Evolutionary conservation across 2,113 vertebrate species (phyloP).

Genomic region (Epinephelus lanceolatus): DNA sequence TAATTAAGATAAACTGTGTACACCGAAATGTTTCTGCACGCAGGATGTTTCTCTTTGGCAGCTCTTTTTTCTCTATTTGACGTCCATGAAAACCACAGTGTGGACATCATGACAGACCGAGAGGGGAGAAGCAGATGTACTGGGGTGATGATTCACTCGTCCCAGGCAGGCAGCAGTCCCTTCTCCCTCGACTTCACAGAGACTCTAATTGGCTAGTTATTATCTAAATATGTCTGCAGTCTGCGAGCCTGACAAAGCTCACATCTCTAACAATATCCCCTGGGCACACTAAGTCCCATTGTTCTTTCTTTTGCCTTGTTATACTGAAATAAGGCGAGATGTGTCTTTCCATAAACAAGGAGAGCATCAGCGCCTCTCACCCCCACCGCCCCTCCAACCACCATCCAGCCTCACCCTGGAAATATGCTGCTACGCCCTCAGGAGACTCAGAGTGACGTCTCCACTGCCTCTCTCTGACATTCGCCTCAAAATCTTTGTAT

Average conservation of each 20-base stretch:
- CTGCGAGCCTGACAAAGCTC: not conserved
- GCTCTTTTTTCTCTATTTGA: not conserved
- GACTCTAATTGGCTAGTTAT: slow-evolving; percentile 43
- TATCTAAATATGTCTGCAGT: slow-evolving; percentile 41
- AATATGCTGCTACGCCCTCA: slow-evolving; percentile 1
- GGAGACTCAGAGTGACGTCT: slow-evolving; percentile 12
- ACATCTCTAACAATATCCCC: slow-evolving; percentile 21
- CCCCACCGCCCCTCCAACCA: not conserved
- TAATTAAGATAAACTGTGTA: not conserved
- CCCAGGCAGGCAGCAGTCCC: slow-evolving; percentile 10
- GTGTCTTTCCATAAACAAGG: not conserved
- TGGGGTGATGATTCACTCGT: slow-evolving; percentile 47
- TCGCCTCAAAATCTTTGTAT: not conserved
- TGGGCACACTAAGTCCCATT: slow-evolving; percentile 1
- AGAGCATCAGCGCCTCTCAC: not conserved
- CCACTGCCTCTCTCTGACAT: slow-evolving; percentile 7
- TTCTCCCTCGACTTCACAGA: not conserved
- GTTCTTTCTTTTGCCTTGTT: slow-evolving; percentile 13
- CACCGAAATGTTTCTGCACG: not conserved
- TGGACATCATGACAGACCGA: not conserved
- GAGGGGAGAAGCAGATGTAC: not conserved
- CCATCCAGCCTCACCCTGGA: not conserved
- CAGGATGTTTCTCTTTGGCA: slow-evolving; percentile 2
- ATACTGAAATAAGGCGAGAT: not conserved
- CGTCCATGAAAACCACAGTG: not conserved